Evolutionary conservation across 2,888 invertebrate species (phyloP).

Genomic region (Syrphus vitripennis): DNA sequence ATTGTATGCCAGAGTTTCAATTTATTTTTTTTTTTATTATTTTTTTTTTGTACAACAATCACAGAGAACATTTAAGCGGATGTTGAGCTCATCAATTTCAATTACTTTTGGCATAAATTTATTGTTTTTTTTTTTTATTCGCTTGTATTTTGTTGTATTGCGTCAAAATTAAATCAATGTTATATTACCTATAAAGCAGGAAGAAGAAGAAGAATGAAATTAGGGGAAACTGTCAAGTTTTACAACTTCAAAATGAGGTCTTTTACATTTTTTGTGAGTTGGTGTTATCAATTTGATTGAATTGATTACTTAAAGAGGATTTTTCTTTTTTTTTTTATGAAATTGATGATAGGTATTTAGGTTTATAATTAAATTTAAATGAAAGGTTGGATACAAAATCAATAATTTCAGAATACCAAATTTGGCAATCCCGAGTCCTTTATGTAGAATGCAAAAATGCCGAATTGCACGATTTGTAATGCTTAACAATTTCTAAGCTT

Average conservation of each 20-base stretch:
- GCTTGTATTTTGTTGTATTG: background rate
- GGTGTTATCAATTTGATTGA: background rate
- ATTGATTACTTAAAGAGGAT: background rate
- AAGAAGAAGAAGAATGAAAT: background rate
- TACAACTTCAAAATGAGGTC: background rate
- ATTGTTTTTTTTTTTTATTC: background rate
- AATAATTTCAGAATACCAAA: background rate
- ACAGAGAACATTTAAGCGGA: conserved; percentile 8
- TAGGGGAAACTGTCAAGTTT: background rate
- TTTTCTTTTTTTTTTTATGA: no score
- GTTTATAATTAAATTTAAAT: background rate
- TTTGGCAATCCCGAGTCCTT: no score
- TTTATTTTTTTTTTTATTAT: background rate
- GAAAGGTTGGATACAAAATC: no score
- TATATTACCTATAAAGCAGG: background rate
- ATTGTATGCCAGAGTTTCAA: background rate
- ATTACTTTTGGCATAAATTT: conserved; percentile 52
- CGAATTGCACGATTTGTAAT: no score
- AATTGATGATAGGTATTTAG: background rate
- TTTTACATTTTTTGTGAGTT: background rate
- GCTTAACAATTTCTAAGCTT: no score
- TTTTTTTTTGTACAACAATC: background rate
- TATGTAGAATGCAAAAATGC: no score
- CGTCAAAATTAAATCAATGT: conserved; percentile 4
- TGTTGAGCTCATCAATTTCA: conserved; percentile 55